Conservation (phyloP, 2,113 vertebrate genomes). For the Pheucticus melanocephalus region DNA sequence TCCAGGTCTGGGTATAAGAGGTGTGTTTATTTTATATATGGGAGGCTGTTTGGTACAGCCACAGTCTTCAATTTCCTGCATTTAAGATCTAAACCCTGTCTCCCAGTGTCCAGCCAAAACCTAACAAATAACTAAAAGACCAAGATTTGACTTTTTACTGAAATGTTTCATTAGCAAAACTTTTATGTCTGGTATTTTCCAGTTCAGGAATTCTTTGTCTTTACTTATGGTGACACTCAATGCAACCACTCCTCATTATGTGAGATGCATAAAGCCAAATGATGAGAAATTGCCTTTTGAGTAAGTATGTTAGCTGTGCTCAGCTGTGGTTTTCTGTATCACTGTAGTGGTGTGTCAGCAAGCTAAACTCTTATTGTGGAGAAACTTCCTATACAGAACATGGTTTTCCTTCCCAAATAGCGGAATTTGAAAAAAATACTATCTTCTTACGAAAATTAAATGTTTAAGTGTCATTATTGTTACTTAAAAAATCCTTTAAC, state of each 20-base stretch:
- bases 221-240: conserved; percentile 95
- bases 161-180: background rate
- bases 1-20: background rate
- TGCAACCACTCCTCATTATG: conserved; percentile 93
- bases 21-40: background rate
- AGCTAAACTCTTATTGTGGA: background rate
- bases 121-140: background rate
- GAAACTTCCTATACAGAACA: background rate
- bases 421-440: background rate
- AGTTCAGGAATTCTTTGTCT: conserved; percentile 92
- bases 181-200: background rate
- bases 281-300: conserved; percentile 92
- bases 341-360: background rate
- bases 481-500: background rate
- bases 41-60: background rate
- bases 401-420: background rate
- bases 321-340: background rate
- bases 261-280: conserved; percentile 97
- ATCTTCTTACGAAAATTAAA: background rate
- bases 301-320: conserved; percentile 73
- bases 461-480: background rate
- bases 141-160: background rate
- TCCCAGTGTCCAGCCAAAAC: background rate
- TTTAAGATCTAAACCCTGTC: background rate
- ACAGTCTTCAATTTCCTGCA: background rate